phyloP scores from a whole-genome alignment of 2,797 vertebrate genomes.

The Triplophysa bombifrons region DNA sequence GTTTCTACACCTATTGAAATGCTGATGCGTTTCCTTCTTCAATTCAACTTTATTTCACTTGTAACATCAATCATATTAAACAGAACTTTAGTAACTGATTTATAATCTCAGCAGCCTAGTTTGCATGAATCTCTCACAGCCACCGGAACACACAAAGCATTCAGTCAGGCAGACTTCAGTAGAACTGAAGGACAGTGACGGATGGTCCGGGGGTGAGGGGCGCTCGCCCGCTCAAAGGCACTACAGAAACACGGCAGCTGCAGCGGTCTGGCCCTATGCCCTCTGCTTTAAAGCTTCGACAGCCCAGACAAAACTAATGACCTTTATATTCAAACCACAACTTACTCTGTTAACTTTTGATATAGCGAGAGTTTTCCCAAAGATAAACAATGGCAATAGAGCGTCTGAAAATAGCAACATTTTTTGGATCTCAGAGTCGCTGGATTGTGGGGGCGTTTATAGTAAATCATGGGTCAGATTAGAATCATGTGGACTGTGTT shows the following conservation, averaged over 20 bases:
- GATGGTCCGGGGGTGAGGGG: constrained; percentile 56
- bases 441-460: not conserved
- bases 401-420: not conserved
- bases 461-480: not conserved
- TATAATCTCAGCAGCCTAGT: constrained; percentile 14
- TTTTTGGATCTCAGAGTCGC: not conserved
- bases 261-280: constrained; percentile 72
- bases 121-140: constrained; percentile 45
- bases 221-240: constrained; percentile 70
- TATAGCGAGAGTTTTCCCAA: not conserved
- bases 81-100: constrained; percentile 28
- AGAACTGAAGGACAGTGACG: constrained; percentile 60
- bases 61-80: not conserved
- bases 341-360: constrained; percentile 30
- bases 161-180: constrained; percentile 48
- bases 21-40: not conserved
- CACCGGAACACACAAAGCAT: constrained; percentile 49
- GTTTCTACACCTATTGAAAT: constrained; percentile 14
- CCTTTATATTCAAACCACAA: constrained; percentile 52
- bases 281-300: constrained; percentile 68
- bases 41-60: not conserved
- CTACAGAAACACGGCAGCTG: constrained; percentile 79
- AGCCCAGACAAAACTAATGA: constrained; percentile 67
- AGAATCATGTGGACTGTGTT: not conserved
- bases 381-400: not conserved